These are phyloP conservation scores for Araneus ventricosus DNA, from an alignment of 1,140 invertebrate genomes.

Conservation along the genomic window DNA sequence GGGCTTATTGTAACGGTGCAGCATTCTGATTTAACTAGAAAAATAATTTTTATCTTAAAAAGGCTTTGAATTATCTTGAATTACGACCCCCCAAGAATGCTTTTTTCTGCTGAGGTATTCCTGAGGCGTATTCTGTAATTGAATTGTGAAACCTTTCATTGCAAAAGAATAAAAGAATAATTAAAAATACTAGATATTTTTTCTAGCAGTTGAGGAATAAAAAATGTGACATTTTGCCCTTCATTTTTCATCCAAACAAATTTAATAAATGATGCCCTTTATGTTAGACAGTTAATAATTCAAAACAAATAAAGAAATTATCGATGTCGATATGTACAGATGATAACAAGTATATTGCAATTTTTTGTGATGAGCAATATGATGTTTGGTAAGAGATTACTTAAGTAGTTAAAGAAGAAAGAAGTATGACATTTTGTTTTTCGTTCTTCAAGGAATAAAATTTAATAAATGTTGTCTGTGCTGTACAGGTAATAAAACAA, in stretches of 20 bases:
- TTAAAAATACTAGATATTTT: neutral
- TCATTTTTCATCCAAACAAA: neutral
- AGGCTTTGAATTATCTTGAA: slow-evolving; percentile 18
- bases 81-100: neutral
- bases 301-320: no score
- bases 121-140: slow-evolving; percentile 28
- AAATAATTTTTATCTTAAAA: neutral
- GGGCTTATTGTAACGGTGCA: neutral
- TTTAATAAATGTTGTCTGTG: no score
- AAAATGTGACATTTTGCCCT: neutral
- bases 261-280: neutral
- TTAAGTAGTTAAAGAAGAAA: no score
- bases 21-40: slow-evolving; percentile 4
- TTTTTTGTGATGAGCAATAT: no score
- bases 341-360: no score
- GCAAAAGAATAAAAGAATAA: neutral
- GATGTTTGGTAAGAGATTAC: no score
- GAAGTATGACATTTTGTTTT: no score
- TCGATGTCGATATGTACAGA: no score
- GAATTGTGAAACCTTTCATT: slow-evolving; percentile 46
- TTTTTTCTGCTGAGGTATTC: neutral
- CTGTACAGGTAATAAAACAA: no score
- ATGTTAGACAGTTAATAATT: no score
- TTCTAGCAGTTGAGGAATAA: neutral
- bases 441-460: no score